Evolutionary conservation across 2,797 vertebrate species (phyloP).

Genomic region (Sarcoramphus papa): DNA sequence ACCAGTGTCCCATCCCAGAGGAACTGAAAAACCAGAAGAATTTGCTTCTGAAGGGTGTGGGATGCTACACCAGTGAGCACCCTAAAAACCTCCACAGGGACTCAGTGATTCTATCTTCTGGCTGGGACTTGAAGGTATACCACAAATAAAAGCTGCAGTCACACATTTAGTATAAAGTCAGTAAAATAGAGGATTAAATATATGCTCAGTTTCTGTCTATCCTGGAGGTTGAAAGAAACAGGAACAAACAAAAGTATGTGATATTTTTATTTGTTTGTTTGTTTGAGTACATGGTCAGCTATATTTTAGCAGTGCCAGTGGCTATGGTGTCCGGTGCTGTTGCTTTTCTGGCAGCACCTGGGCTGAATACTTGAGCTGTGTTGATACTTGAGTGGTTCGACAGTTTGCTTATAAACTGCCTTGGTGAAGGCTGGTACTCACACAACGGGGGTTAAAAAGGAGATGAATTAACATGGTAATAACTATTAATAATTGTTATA

Average conservation of each 20-base stretch:
- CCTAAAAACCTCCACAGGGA: neutral
- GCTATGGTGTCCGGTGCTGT: neutral
- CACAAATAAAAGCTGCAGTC: neutral
- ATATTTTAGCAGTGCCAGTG: neutral
- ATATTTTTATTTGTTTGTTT: neutral
- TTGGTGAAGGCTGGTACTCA: neutral
- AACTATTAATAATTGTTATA: neutral
- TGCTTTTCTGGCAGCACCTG: neutral
- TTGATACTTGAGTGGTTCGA: neutral
- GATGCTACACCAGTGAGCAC: neutral
- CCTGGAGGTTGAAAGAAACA: neutral
- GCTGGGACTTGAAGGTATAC: neutral
- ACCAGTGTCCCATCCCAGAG: neutral
- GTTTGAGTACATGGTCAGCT: neutral
- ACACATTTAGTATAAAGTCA: neutral
- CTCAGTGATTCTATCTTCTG: accelerated
- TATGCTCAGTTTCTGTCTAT: neutral
- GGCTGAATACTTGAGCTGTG: neutral
- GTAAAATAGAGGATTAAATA: neutral
- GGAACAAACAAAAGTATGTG: neutral
- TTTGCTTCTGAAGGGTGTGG: neutral
- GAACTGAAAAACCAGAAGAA: neutral
- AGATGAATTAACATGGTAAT: neutral
- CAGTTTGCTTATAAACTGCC: neutral
- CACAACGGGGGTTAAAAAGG: neutral